A percentile compares a stretch with the other conserved stretches of the same genome.
Conservation (phyloP, 2,888 invertebrate species). For the Schizotus pectinicornis region DNA sequence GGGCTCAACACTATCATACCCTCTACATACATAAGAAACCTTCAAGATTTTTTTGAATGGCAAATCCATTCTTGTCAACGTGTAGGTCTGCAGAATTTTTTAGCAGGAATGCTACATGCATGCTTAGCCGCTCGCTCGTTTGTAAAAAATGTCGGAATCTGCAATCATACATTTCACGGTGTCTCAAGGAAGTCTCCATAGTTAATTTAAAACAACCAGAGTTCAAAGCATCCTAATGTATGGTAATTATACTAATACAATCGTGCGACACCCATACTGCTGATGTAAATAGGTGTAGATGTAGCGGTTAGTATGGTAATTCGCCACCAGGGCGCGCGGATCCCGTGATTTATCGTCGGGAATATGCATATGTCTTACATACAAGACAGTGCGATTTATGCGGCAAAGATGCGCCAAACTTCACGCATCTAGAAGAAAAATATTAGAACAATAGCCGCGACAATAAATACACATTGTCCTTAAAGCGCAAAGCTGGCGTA, state of each 20-base stretch:
- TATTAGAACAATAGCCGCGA: conserved; percentile 42
- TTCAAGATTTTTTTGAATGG: no score
- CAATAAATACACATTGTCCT: conserved; percentile 39
- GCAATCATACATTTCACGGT: no score
- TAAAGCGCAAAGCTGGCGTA: conserved; percentile 26
- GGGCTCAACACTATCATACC: no score
- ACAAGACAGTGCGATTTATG: conserved; percentile 41
- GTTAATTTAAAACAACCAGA: conserved; percentile 36
- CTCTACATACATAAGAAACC: no score
- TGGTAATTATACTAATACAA: conserved; percentile 46
- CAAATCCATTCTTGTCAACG: no score
- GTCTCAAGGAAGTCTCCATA: conserved; percentile 22
- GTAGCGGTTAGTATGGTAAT: conserved; percentile 52
- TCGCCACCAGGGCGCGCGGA: conserved; percentile 45
- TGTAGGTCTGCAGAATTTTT: no score
- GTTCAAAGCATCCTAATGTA: conserved; percentile 40
- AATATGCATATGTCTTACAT: conserved; percentile 40
- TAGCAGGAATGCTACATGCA: no score
- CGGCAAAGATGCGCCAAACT: conserved; percentile 41
- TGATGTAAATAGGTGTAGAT: conserved; percentile 51
- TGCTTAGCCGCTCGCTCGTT: no score
- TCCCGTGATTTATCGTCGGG: conserved; percentile 44
- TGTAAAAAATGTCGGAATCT: no score
- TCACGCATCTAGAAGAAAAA: conserved; percentile 37
- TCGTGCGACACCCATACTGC: conserved; percentile 44